A percentile compares a stretch with the other conserved stretches of the same genome.
These are phyloP conservation scores for Anastrepha ludens DNA, from an alignment of 1,140 invertebrate species.

Conservation along the genomic window DNA sequence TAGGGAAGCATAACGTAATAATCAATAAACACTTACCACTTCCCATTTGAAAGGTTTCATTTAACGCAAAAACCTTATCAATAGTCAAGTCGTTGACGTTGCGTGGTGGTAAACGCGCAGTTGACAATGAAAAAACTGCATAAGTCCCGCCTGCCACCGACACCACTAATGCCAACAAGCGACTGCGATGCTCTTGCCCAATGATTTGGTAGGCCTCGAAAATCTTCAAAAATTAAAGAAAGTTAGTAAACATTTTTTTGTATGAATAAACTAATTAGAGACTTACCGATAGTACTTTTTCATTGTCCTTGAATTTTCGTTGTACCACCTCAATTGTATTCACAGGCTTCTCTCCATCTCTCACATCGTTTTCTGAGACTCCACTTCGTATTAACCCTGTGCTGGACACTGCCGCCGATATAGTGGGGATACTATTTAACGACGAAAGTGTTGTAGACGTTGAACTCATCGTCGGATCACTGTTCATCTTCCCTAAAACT, in stretches of 20 bases:
- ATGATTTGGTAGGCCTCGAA: slow-evolving; percentile 72
- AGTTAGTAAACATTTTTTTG: not conserved
- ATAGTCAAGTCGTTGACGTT: slow-evolving; percentile 79
- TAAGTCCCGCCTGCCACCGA: slow-evolving; percentile 77
- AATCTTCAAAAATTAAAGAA: slow-evolving; percentile 59
- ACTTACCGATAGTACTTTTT: slow-evolving; percentile 66
- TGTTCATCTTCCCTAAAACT: slow-evolving; percentile 17
- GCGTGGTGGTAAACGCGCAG: slow-evolving; percentile 77
- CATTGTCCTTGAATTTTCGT: slow-evolving; percentile 69
- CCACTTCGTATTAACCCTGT: slow-evolving; percentile 13
- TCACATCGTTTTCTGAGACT: not conserved
- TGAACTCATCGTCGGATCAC: slow-evolving; percentile 1
- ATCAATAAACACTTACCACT: slow-evolving; percentile 75
- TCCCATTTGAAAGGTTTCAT: slow-evolving; percentile 81
- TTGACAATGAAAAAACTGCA: slow-evolving; percentile 80
- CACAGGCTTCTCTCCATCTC: slow-evolving; percentile 5
- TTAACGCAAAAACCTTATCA: slow-evolving; percentile 81
- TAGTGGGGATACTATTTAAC: slow-evolving; percentile 55
- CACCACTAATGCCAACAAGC: slow-evolving; percentile 81
- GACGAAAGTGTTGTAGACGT: slow-evolving; percentile 33
- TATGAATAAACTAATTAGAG: not conserved
- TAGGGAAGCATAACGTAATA: not conserved
- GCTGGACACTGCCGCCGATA: slow-evolving; percentile 55
- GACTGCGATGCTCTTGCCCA: slow-evolving; percentile 71
- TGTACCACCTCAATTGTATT: slow-evolving; percentile 63